These are phyloP conservation scores for Sarcophaga rosellei DNA, from an alignment of 2,888 invertebrate genomes.

Conservation along the genomic window DNA sequence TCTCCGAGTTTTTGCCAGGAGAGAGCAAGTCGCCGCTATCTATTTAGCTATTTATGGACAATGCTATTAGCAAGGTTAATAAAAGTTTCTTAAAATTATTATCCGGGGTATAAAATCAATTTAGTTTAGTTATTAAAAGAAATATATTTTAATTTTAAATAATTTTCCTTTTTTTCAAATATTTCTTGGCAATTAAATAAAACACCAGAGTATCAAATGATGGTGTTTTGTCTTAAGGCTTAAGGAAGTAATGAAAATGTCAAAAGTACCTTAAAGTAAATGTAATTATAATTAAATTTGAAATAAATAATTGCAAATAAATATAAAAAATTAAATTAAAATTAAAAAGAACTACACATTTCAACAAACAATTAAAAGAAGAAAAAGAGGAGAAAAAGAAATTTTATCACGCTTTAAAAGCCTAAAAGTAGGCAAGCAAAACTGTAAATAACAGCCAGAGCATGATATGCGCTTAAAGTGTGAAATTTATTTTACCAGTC, in stretches of 20 bases:
- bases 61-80: too few relatives aligned
- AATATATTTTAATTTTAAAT: too few relatives aligned
- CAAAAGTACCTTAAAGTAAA: slow-evolving; percentile 62
- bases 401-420: background rate
- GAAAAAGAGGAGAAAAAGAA: background rate
- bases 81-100: too few relatives aligned
- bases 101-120: too few relatives aligned
- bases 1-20: too few relatives aligned
- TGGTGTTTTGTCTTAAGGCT: background rate
- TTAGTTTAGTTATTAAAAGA: too few relatives aligned
- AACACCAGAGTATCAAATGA: too few relatives aligned
- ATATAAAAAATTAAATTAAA: slow-evolving; percentile 20
- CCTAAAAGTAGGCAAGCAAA: slow-evolving; percentile 3
- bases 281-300: background rate
- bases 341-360: slow-evolving; percentile 14
- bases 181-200: too few relatives aligned
- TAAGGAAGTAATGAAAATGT: slow-evolving; percentile 34
- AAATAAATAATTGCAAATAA: background rate
- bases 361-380: background rate
- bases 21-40: too few relatives aligned
- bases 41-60: too few relatives aligned
- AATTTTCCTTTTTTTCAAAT: too few relatives aligned
- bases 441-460: background rate
- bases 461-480: too few relatives aligned
- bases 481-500: background rate